A percentile compares a stretch with the other conserved stretches of the same genome.
Evolutionary conservation across 1,140 invertebrate species (phyloP).

Genomic region (Pseudoatta argentina): DNA sequence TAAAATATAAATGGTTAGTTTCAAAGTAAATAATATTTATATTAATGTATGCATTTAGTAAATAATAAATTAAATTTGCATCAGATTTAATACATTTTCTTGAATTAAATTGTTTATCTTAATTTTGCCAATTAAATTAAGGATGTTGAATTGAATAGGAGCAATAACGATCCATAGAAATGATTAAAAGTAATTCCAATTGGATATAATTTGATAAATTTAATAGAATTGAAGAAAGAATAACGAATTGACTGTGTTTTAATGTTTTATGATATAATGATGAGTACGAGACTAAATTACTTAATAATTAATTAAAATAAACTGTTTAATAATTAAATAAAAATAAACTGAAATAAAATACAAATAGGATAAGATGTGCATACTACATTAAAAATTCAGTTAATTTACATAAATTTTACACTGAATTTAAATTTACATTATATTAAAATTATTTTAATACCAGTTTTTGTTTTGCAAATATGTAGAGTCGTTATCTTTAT

Average conservation of each 20-base stretch:
- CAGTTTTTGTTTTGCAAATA: neutral
- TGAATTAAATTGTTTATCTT: no score
- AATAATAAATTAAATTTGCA: no score
- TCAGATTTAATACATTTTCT: no score
- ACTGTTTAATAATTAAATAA: neutral
- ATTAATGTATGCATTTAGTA: no score
- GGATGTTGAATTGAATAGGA: no score
- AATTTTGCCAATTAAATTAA: no score
- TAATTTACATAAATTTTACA: neutral
- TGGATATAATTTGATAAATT: no score
- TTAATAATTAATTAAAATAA: neutral
- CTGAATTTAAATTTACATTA: neutral
- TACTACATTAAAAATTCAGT: neutral
- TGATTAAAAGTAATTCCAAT: no score
- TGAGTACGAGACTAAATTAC: neutral
- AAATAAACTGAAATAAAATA: conserved; percentile 1
- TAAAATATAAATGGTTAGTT: no score
- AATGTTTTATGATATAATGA: neutral
- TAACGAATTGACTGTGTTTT: neutral
- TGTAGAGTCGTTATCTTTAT: conserved; percentile 19
- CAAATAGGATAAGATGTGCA: neutral
- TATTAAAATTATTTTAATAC: neutral
- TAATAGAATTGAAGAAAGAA: neutral
- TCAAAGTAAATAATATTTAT: no score
- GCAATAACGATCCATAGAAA: no score